A percentile compares a stretch with the other conserved stretches of the same genome.
phyloP scores from a whole-genome alignment of 2,113 vertebrate genomes.

The Lipophrys pholis region DNA sequence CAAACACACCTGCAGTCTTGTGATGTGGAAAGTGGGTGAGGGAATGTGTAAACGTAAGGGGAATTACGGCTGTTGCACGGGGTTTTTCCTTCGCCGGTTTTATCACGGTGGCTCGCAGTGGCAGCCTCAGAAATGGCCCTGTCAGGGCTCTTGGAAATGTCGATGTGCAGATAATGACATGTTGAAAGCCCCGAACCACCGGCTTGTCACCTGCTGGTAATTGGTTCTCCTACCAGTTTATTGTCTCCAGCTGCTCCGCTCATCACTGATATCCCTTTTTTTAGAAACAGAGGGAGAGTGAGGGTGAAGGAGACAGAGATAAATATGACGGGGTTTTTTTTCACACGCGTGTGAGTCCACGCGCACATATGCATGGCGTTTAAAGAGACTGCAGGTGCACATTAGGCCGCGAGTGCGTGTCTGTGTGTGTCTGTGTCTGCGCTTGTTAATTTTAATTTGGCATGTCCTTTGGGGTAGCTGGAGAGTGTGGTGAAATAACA shows the following conservation, averaged over 20 bases:
- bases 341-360: neutral
- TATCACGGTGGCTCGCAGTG: constrained; percentile 64
- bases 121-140: constrained; percentile 78
- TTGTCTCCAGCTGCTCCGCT: constrained; percentile 80
- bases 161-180: constrained; percentile 81
- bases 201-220: constrained; percentile 82
- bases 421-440: constrained; percentile 5
- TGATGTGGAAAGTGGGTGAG: constrained; percentile 12
- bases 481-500: neutral
- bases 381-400: no score
- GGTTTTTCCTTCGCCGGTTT: constrained; percentile 35
- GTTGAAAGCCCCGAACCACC: constrained; percentile 77
- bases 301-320: constrained; percentile 43
- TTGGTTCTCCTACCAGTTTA: constrained; percentile 82
- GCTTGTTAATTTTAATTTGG: constrained; percentile 25
- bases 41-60: constrained; percentile 9
- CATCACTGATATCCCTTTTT: constrained; percentile 77
- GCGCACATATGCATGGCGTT: neutral
- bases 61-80: constrained; percentile 30
- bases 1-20: neutral
- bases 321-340: constrained; percentile 54
- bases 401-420: neutral
- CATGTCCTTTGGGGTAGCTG: neutral
- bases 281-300: constrained; percentile 60
- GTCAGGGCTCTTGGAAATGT: constrained; percentile 79